phyloP scores from a whole-genome alignment of 2,113 vertebrate genomes.

The Caracal caracal region DNA sequence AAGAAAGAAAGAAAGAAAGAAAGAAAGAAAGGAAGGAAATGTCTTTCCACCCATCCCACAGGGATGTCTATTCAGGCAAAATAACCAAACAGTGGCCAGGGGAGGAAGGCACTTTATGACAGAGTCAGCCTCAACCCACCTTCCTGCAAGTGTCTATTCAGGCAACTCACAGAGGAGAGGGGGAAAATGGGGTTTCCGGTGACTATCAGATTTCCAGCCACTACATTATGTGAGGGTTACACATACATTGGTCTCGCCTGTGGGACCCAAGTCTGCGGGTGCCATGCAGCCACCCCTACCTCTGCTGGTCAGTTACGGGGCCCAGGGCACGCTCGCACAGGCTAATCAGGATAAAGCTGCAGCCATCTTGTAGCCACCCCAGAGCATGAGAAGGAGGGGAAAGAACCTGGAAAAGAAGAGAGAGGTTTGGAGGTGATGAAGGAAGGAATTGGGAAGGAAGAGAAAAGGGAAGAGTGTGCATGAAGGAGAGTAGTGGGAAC shows the following conservation, averaged over 20 bases:
- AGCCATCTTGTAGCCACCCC: neutral
- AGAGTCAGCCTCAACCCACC: neutral
- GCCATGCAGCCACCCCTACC: rapidly evolving
- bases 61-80: neutral
- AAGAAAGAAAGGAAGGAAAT: neutral
- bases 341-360: neutral
- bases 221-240: neutral
- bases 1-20: neutral
- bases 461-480: neutral
- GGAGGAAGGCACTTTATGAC: neutral
- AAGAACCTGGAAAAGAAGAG: neutral
- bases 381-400: neutral
- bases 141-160: neutral
- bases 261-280: neutral
- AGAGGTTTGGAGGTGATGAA: neutral
- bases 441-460: neutral
- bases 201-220: neutral
- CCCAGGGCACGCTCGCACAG: neutral
- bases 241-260: neutral
- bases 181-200: neutral
- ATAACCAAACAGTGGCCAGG: neutral
- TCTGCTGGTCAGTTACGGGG: rapidly evolving
- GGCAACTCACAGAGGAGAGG: neutral
- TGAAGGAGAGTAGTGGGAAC: neutral
- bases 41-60: neutral